Conservation (phyloP, 2,797 vertebrate species). For the Argya squamiceps region DNA sequence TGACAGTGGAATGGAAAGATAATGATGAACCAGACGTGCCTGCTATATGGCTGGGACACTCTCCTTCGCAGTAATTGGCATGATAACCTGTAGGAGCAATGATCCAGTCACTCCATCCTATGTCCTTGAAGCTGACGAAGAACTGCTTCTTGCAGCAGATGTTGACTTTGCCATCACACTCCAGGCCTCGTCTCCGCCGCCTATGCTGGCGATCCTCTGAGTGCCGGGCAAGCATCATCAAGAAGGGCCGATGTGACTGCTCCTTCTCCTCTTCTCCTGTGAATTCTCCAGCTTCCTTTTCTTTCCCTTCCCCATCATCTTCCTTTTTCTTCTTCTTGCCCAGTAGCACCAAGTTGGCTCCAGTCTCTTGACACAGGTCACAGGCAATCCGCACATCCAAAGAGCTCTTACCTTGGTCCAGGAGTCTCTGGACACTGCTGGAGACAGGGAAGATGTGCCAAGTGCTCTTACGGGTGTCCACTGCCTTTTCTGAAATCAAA, state of each 20-base stretch:
- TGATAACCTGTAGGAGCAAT: constrained; percentile 89
- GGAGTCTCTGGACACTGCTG: constrained; percentile 84
- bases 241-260: constrained; percentile 93
- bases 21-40: constrained; percentile 90
- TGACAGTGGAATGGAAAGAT: constrained; percentile 97
- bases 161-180: constrained; percentile 95
- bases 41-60: constrained; percentile 93
- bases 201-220: constrained; percentile 83
- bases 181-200: constrained; percentile 88
- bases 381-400: constrained; percentile 88
- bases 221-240: constrained; percentile 91
- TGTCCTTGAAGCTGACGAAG: constrained; percentile 96
- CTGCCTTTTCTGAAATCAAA: constrained; percentile 87
- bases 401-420: constrained; percentile 80
- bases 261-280: constrained; percentile 84
- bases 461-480: constrained; percentile 92
- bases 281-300: constrained; percentile 70
- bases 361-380: constrained; percentile 87
- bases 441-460: constrained; percentile 95
- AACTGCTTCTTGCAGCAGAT: constrained; percentile 98
- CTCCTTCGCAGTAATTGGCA: constrained; percentile 98
- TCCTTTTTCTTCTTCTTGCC: constrained; percentile 84
- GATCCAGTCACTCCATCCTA: constrained; percentile 88
- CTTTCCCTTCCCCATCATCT: constrained; percentile 78
- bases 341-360: constrained; percentile 84